phyloP scores from a whole-genome alignment of 2,113 vertebrate genomes.

The Orcinus orca region DNA sequence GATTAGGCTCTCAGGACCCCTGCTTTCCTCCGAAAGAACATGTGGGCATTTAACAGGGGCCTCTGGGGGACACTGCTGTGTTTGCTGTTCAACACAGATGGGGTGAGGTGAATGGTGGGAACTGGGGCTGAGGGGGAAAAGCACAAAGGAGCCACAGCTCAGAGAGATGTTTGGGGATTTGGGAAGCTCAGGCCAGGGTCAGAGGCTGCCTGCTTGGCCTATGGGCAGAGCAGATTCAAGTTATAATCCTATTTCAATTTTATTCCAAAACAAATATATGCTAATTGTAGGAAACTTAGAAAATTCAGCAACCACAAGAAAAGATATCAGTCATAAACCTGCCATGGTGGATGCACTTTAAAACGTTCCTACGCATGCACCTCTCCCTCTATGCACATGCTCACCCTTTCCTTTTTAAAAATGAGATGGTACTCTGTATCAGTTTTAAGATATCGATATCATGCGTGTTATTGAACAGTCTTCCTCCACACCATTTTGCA shows the following conservation, averaged over 20 bases:
- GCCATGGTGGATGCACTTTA: not conserved
- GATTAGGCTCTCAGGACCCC: not conserved
- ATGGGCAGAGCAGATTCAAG: not conserved
- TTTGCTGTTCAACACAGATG: not conserved
- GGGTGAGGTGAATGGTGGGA: not conserved
- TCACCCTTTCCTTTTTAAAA: not conserved
- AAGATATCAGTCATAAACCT: not conserved
- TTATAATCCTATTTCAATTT: not conserved
- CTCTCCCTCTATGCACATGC: not conserved
- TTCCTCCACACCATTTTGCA: not conserved
- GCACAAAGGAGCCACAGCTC: not conserved
- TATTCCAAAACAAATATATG: not conserved
- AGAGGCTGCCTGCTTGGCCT: not conserved
- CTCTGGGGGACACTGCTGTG: not conserved
- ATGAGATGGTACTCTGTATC: not conserved
- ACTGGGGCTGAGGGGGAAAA: accelerated
- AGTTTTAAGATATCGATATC: not conserved
- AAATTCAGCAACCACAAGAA: not conserved
- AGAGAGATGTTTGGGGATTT: not conserved
- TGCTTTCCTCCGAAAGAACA: not conserved
- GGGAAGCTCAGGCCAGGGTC: not conserved
- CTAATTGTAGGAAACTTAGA: not conserved
- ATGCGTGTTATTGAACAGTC: not conserved
- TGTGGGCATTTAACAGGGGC: not conserved
- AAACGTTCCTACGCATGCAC: not conserved